phyloP scores from a whole-genome alignment of 92 coral and sea anemone species.

The Zoanthus sociatus region DNA sequence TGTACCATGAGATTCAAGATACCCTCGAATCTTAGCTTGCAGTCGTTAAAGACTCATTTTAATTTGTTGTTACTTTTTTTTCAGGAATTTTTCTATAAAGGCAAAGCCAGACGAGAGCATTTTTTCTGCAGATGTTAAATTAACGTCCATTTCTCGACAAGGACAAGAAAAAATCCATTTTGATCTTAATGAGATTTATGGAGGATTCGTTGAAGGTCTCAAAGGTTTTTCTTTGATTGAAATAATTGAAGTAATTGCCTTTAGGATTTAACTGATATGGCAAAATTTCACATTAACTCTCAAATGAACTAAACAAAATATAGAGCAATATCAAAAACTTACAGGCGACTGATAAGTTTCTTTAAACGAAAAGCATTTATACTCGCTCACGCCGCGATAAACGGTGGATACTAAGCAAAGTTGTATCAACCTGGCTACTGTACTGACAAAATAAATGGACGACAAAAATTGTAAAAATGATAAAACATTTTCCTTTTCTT shows the following conservation, averaged over 20 bases:
- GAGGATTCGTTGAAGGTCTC: constrained; percentile 79
- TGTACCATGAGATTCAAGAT: too few relatives aligned
- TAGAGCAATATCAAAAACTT: too few relatives aligned
- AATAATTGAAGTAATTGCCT: neutral
- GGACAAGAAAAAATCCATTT: constrained; percentile 31
- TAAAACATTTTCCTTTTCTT: too few relatives aligned
- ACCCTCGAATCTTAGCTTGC: too few relatives aligned
- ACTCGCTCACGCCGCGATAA: too few relatives aligned
- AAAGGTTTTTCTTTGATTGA: neutral
- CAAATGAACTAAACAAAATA: neutral
- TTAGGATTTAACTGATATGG: neutral
- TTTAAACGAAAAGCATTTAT: too few relatives aligned
- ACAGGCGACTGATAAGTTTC: too few relatives aligned
- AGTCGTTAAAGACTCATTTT: too few relatives aligned
- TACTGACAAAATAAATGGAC: too few relatives aligned
- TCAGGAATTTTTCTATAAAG: constrained; percentile 66
- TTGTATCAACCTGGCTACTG: too few relatives aligned
- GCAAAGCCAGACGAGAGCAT: constrained; percentile 65
- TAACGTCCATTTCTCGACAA: constrained; percentile 45
- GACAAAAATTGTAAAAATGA: too few relatives aligned
- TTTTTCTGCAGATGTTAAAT: constrained; percentile 61
- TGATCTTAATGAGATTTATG: constrained; percentile 61
- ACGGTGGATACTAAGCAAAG: too few relatives aligned
- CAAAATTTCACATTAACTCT: neutral
- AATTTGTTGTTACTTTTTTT: neutral